Conservation (phyloP, 2,888 invertebrate genomes). For the Carpatolechia fugitivella region DNA sequence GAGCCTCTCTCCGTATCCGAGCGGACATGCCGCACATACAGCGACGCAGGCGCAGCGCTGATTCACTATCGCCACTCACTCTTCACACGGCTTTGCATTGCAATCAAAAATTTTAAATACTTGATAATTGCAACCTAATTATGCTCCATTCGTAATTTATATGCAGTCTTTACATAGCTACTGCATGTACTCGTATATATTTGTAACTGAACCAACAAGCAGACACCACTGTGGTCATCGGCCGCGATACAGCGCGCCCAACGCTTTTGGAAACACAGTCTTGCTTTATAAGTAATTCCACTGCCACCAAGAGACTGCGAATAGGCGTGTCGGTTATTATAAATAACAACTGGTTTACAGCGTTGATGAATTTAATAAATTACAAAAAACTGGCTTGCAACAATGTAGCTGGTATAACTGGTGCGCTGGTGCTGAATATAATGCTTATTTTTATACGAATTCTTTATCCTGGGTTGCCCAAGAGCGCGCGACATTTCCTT, state of each 20-base stretch:
- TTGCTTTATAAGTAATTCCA: too few species aligned
- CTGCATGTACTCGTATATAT: too few species aligned
- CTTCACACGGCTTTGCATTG: not conserved
- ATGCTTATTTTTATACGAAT: slow-evolving; percentile 31
- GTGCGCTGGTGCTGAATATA: not conserved
- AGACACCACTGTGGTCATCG: too few species aligned
- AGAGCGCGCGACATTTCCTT: slow-evolving; percentile 35
- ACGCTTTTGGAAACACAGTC: too few species aligned
- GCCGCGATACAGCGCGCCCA: too few species aligned
- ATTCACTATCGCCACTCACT: not conserved
- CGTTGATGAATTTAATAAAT: not conserved
- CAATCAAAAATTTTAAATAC: not conserved
- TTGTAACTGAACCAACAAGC: too few species aligned
- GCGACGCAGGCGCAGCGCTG: slow-evolving; percentile 10
- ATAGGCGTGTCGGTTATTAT: not conserved
- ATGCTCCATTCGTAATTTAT: too few species aligned
- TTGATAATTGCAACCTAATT: too few species aligned
- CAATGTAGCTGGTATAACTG: not conserved
- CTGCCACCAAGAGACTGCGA: not conserved
- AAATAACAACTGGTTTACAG: not conserved
- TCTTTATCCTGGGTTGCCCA: slow-evolving; percentile 24
- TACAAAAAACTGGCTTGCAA: not conserved
- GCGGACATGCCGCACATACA: slow-evolving; percentile 50
- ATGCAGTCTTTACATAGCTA: too few species aligned
- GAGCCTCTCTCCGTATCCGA: slow-evolving; percentile 39